Percentiles rank a stretch among this genome's conserved stretches.
Evolutionary conservation across 2,888 invertebrate genomes (phyloP).

Genomic region (Pinctada fucata): DNA sequence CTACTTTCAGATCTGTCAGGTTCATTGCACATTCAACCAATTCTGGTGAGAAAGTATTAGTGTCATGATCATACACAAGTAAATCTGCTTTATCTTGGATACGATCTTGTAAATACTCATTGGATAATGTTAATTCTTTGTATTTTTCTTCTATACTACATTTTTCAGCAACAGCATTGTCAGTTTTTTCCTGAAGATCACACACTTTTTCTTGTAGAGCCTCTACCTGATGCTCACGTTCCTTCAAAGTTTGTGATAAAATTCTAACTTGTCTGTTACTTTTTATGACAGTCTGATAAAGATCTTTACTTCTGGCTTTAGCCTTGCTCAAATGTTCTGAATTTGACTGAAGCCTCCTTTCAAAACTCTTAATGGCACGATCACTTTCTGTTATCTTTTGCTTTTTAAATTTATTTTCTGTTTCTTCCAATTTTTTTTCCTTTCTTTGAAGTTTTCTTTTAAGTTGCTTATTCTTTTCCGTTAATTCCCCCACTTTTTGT

Average conservation of each 20-base stretch:
- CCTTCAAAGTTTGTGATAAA: background rate
- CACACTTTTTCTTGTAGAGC: background rate
- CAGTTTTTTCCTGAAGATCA: background rate
- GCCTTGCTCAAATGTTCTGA: constrained; percentile 1
- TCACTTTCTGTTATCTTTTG: background rate
- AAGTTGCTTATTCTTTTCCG: no score
- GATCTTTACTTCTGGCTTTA: constrained; percentile 2
- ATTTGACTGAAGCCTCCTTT: background rate
- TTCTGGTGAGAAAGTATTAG: background rate
- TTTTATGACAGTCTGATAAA: background rate
- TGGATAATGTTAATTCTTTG: background rate
- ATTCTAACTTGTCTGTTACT: background rate
- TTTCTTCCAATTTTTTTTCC: no score
- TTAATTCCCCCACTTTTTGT: constrained; percentile 15
- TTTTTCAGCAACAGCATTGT: constrained; percentile 6
- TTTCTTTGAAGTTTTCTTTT: no score
- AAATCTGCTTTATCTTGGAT: constrained; percentile 3
- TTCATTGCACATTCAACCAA: constrained; percentile 41
- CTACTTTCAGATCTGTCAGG: constrained; percentile 41
- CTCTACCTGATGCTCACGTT: background rate
- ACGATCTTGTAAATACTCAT: background rate
- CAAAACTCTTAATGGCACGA: background rate
- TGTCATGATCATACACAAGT: constrained; percentile 3
- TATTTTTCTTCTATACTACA: background rate
- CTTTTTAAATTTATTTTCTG: constrained; percentile 6